Conservation (phyloP, 2,113 vertebrate species). For the Clarias magur region DNA sequence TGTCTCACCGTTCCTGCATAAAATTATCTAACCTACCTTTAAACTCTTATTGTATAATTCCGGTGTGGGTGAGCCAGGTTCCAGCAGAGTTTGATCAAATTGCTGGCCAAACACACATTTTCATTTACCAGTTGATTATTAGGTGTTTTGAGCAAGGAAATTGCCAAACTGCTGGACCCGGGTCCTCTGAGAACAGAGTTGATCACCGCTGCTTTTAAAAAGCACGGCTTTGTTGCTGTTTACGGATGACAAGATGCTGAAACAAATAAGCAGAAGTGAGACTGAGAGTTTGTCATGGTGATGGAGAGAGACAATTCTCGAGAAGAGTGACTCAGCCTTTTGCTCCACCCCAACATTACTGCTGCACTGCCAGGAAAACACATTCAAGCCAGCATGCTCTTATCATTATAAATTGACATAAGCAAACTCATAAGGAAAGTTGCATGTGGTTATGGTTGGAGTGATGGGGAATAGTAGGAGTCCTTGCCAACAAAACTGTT, state of each 20-base stretch:
- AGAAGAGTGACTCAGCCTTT: constrained; percentile 68
- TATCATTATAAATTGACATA: background rate
- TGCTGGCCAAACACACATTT: background rate
- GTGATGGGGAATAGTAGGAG: background rate
- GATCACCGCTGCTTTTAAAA: background rate
- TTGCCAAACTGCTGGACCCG: background rate
- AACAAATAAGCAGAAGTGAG: constrained; percentile 19
- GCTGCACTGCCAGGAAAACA: background rate
- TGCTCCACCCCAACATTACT: constrained; percentile 50
- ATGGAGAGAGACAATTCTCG: constrained; percentile 69
- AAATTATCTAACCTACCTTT: background rate
- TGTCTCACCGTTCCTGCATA: background rate
- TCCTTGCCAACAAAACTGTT: background rate
- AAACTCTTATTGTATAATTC: background rate
- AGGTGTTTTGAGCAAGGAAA: background rate
- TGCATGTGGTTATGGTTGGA: background rate
- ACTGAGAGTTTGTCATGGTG: constrained; percentile 55
- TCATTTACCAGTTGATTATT: background rate
- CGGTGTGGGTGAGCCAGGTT: background rate
- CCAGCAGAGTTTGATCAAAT: background rate
- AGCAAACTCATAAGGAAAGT: background rate
- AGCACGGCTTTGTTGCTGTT: constrained; percentile 24
- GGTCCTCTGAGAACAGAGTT: background rate
- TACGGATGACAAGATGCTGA: background rate
- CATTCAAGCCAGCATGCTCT: background rate